These are phyloP conservation scores for Laupala kohalensis DNA, from an alignment of 1,140 invertebrate species.

Conservation along the genomic window DNA sequence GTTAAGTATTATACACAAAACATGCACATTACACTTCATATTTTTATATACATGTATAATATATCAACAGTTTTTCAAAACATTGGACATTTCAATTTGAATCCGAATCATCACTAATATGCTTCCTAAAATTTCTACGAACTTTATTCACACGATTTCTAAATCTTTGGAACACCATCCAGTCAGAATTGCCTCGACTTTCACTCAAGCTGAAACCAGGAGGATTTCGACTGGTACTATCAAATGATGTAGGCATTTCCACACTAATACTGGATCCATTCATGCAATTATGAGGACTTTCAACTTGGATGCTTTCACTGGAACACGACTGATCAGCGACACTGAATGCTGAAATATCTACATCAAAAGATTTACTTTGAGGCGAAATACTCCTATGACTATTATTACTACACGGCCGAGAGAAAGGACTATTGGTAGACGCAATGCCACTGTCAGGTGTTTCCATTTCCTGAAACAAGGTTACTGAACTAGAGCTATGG, in stretches of 20 bases:
- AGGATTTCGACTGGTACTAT: neutral
- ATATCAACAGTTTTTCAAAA: neutral
- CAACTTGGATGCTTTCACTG: neutral
- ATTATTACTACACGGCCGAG: neutral
- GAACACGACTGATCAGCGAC: neutral
- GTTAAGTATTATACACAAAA: neutral
- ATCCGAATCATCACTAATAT: slow-evolving; percentile 13
- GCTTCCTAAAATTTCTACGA: slow-evolving; percentile 11
- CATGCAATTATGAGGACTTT: neutral
- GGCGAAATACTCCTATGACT: neutral
- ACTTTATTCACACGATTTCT: slow-evolving; percentile 6
- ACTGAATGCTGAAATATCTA: neutral
- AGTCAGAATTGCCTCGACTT: neutral
- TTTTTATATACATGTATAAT: neutral
- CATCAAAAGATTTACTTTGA: neutral
- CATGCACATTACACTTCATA: neutral
- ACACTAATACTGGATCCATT: neutral
- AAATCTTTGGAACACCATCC: slow-evolving; percentile 7
- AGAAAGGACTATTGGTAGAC: neutral
- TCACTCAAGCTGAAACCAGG: neutral
- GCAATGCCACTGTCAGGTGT: slow-evolving; percentile 13
- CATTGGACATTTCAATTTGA: slow-evolving; percentile 8
- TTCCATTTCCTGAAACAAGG: neutral
- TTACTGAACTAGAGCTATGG: neutral
- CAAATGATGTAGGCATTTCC: neutral